Evolutionary conservation across 1,140 invertebrate genomes (phyloP).

Genomic region (Bombus soroeensis): DNA sequence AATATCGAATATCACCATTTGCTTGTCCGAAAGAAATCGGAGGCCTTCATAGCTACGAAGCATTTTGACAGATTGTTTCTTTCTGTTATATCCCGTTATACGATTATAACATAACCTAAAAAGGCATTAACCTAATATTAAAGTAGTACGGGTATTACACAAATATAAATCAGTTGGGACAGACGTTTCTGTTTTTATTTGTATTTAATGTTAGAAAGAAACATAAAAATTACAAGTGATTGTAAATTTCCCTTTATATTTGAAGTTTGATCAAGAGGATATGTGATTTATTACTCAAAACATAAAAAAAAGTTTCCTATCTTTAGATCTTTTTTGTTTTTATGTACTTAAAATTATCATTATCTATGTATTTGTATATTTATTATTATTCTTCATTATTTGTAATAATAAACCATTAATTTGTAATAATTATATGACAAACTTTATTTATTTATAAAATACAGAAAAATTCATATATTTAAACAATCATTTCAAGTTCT

Average conservation of each 20-base stretch:
- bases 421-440: constrained; percentile 27
- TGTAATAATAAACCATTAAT: not conserved
- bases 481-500: constrained; percentile 99
- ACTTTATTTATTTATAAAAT: constrained; percentile 58
- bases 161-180: not conserved
- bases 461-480: constrained; percentile 70
- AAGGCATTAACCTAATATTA: not conserved
- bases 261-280: not conserved
- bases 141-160: not conserved
- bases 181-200: not conserved
- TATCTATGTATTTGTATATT: not conserved
- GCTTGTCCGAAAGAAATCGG: constrained; percentile 91
- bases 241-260: constrained; percentile 8
- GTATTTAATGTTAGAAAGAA: no score
- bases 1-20: constrained; percentile 94
- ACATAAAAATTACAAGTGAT: not conserved
- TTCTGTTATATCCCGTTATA: not conserved
- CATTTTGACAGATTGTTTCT: constrained; percentile 61
- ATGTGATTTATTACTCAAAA: not conserved
- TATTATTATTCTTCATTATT: not conserved
- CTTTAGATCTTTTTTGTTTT: not conserved
- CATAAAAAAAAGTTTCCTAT: not conserved
- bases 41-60: constrained; percentile 91
- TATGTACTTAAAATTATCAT: not conserved
- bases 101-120: constrained; percentile 3